phyloP scores from a whole-genome alignment of 1,140 invertebrate genomes.

The Potamilus streckersoni region DNA sequence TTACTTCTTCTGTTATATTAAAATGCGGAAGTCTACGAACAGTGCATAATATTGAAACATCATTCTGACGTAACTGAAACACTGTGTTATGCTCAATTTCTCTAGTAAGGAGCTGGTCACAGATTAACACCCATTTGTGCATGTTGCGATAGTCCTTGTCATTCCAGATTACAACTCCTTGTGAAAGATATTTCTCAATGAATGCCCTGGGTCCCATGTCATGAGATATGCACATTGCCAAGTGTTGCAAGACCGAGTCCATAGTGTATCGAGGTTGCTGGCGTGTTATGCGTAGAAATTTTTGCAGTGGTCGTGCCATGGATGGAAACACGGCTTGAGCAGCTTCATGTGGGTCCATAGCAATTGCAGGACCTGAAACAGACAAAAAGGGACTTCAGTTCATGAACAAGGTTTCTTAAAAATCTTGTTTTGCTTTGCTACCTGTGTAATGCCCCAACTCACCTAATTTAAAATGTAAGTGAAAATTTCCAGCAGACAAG shows the following conservation, averaged over 20 bases:
- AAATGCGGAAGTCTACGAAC: conserved; percentile 90
- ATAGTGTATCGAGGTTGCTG: conserved; percentile 96
- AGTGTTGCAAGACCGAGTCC: conserved; percentile 87
- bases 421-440: no score
- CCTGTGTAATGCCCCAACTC: no score
- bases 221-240: conserved; percentile 90
- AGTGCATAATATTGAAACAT: conserved; percentile 90
- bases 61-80: conserved; percentile 93
- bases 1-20: conserved; percentile 91
- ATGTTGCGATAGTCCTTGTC: conserved; percentile 53
- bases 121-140: conserved; percentile 90
- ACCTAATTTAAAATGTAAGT: no score
- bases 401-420: no score
- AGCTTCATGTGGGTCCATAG: conserved; percentile 94
- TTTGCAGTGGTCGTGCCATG: conserved; percentile 93
- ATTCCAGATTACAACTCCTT: conserved; percentile 68
- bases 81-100: conserved; percentile 80
- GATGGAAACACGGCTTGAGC: conserved; percentile 97
- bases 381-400: neutral
- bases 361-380: conserved; percentile 71
- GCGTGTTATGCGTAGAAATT: conserved; percentile 93
- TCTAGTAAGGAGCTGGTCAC: conserved; percentile 88
- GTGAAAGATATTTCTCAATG: conserved; percentile 75
- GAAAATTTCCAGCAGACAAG: no score
- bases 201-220: conserved; percentile 95